phyloP scores from a whole-genome alignment of 2,113 vertebrate species.

The Corynorhinus townsendii region DNA sequence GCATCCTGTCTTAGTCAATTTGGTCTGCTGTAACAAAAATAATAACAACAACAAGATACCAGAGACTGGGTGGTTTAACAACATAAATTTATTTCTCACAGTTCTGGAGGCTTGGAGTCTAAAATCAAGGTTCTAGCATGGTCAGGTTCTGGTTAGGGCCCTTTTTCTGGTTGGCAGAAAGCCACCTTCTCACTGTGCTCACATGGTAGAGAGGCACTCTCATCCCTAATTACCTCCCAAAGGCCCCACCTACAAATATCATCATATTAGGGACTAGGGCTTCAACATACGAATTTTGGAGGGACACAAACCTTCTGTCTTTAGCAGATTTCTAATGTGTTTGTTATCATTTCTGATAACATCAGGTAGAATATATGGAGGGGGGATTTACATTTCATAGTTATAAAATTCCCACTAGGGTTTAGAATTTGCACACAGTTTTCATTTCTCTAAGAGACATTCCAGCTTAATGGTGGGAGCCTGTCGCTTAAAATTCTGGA shows the following conservation, averaged over 20 bases:
- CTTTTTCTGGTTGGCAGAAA: neutral
- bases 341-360: slow-evolving; percentile 4
- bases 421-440: neutral
- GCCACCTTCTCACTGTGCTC: neutral
- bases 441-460: neutral
- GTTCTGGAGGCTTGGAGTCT: neutral
- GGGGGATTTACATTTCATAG: neutral
- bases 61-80: neutral
- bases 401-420: neutral
- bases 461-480: neutral
- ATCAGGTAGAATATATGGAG: neutral
- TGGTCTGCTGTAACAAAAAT: neutral
- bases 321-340: neutral
- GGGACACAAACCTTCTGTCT: neutral
- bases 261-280: neutral
- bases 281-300: neutral
- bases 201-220: neutral
- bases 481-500: neutral
- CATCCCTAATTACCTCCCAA: neutral
- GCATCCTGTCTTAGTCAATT: neutral
- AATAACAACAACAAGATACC: neutral
- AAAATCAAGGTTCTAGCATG: neutral
- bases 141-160: neutral
- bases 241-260: neutral
- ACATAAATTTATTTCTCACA: neutral